Evolutionary conservation across 2,888 invertebrate species (phyloP).

Genomic region (Chloromyia formosa): DNA sequence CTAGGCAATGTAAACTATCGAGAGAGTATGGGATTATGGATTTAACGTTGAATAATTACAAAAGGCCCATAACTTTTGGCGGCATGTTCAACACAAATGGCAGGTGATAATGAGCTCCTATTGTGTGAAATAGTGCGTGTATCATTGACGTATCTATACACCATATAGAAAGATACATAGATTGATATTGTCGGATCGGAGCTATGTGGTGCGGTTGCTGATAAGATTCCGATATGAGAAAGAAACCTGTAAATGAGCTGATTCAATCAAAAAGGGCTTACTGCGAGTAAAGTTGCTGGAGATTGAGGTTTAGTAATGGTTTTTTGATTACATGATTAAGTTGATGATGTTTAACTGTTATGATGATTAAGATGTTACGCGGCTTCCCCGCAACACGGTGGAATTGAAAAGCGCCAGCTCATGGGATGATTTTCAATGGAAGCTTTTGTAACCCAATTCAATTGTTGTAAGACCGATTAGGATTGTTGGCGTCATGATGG

Average conservation of each 20-base stretch:
- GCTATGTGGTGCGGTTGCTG: neutral
- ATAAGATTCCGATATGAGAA: neutral
- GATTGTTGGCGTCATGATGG: too few relatives aligned
- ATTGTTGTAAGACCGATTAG: too few relatives aligned
- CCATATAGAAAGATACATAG: neutral
- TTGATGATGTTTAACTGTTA: neutral
- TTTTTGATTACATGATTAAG: conserved; percentile 38
- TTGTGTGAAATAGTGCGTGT: conserved; percentile 12
- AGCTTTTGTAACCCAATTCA: too few relatives aligned
- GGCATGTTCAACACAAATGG: conserved; percentile 21
- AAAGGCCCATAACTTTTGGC: conserved; percentile 21
- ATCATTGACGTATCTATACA: conserved; percentile 20
- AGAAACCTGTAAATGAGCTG: too few relatives aligned
- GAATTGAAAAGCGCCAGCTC: too few relatives aligned
- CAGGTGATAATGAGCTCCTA: conserved; percentile 36
- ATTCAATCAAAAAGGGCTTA: neutral
- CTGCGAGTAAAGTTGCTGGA: neutral
- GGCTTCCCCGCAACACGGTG: too few relatives aligned
- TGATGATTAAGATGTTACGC: too few relatives aligned
- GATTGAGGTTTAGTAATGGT: conserved; percentile 29
- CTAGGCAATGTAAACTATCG: neutral
- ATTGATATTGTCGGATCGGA: neutral
- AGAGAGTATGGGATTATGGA: neutral
- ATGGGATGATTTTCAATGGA: too few relatives aligned
- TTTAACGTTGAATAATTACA: neutral